These are phyloP conservation scores for Phoeniculus purpureus DNA, from an alignment of 2,797 vertebrate genomes.

Conservation along the genomic window DNA sequence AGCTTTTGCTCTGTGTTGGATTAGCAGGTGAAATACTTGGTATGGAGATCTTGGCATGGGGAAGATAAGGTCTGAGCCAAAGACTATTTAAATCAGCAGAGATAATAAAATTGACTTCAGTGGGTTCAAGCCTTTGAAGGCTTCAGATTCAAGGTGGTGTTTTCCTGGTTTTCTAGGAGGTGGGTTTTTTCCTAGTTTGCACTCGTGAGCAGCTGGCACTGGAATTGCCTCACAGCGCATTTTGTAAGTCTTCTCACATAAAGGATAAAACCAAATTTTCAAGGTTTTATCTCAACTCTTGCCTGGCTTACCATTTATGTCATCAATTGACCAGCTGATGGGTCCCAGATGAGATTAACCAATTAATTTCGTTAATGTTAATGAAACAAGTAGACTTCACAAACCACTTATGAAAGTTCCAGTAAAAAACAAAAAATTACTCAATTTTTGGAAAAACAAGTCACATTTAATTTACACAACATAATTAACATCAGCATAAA, in stretches of 20 bases:
- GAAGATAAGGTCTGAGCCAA: not conserved
- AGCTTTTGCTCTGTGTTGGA: not conserved
- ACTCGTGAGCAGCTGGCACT: not conserved
- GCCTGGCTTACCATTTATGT: no score
- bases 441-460: no score
- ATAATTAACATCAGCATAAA: no score
- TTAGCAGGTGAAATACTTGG: not conserved
- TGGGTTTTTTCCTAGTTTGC: not conserved
- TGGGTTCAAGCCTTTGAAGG: not conserved
- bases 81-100: not conserved
- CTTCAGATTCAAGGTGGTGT: not conserved
- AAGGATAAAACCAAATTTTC: not conserved
- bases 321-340: no score
- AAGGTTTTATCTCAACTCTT: no score
- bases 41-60: not conserved
- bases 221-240: not conserved
- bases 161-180: not conserved
- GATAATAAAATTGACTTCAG: not conserved
- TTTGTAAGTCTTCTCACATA: not conserved
- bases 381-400: no score
- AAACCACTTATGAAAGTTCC: no score
- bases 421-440: no score
- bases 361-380: no score
- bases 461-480: no score
- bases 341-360: no score